A percentile compares a stretch with the other conserved stretches of the same genome.
These are phyloP conservation scores for Diplolepis rosae DNA, from an alignment of 2,888 invertebrate species.

Conservation along the genomic window DNA sequence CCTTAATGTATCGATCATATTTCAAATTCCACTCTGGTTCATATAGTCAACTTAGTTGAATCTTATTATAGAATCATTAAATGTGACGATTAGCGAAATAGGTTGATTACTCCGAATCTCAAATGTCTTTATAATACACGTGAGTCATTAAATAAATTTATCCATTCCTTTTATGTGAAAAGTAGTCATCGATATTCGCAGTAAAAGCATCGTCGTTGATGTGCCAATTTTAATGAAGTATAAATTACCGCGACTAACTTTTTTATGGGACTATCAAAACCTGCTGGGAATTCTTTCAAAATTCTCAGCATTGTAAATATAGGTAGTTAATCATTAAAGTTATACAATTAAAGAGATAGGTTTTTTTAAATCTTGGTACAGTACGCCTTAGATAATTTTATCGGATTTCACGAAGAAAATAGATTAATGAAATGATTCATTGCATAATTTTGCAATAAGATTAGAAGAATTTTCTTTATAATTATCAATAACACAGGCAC, in stretches of 20 bases:
- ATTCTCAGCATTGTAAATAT: not conserved
- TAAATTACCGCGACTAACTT: not conserved
- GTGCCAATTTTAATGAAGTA: not conserved
- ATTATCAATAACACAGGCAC: too few relatives aligned
- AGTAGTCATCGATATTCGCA: slow-evolving; percentile 50
- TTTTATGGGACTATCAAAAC: not conserved
- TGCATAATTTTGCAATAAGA: too few relatives aligned
- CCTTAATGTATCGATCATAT: not conserved
- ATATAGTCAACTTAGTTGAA: not conserved
- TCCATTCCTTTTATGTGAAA: slow-evolving; percentile 52
- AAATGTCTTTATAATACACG: slow-evolving; percentile 66
- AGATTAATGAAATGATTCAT: too few relatives aligned
- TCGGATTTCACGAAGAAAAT: not conserved
- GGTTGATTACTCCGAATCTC: slow-evolving; percentile 46
- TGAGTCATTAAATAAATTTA: slow-evolving; percentile 52
- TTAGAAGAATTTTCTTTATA: too few relatives aligned
- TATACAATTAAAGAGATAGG: not conserved
- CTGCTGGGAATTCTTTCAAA: not conserved
- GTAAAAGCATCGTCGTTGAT: not conserved
- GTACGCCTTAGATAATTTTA: not conserved
- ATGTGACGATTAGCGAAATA: not conserved
- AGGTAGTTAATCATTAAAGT: not conserved
- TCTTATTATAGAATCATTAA: not conserved
- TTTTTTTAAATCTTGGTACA: not conserved
- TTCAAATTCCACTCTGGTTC: not conserved